Evolutionary conservation across 2,888 invertebrate species (phyloP).

Genomic region (Saturnia japonica): DNA sequence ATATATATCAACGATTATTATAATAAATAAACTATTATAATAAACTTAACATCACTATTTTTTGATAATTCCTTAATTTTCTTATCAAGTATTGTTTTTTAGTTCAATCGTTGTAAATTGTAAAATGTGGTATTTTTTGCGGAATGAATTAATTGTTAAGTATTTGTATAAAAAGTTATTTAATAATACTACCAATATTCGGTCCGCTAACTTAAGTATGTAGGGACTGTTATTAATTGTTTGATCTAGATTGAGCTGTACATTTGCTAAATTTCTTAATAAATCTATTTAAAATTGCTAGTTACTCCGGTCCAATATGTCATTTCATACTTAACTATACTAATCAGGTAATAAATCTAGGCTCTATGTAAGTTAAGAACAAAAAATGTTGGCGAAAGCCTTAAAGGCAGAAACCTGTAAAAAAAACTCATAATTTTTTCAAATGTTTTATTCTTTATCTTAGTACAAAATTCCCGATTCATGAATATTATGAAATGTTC

Average conservation of each 20-base stretch:
- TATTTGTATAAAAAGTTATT: neutral
- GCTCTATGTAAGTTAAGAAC: neutral
- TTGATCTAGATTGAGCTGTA: conserved; percentile 9
- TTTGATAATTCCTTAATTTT: neutral
- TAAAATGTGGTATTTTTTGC: neutral
- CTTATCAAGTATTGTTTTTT: neutral
- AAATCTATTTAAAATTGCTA: conserved; percentile 6
- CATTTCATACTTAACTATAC: neutral
- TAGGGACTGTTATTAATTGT: neutral
- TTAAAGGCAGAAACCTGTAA: too few species aligned
- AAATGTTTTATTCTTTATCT: too few species aligned
- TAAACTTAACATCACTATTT: neutral
- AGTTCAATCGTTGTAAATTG: neutral
- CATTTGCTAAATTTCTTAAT: neutral
- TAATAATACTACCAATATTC: neutral
- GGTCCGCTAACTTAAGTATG: neutral
- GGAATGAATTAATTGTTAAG: neutral
- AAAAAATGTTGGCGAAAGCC: too few species aligned
- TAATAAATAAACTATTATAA: neutral
- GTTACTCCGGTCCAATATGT: conserved; percentile 3
- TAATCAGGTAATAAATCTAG: conserved; percentile 5
- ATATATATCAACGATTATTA: neutral
- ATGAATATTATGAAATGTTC: too few species aligned
- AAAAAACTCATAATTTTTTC: too few species aligned
- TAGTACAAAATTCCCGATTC: neutral